A percentile compares a stretch with the other conserved stretches of the same genome.
These are phyloP conservation scores for Ammodytes dubius DNA, from an alignment of 2,113 vertebrate species.

Conservation along the genomic window DNA sequence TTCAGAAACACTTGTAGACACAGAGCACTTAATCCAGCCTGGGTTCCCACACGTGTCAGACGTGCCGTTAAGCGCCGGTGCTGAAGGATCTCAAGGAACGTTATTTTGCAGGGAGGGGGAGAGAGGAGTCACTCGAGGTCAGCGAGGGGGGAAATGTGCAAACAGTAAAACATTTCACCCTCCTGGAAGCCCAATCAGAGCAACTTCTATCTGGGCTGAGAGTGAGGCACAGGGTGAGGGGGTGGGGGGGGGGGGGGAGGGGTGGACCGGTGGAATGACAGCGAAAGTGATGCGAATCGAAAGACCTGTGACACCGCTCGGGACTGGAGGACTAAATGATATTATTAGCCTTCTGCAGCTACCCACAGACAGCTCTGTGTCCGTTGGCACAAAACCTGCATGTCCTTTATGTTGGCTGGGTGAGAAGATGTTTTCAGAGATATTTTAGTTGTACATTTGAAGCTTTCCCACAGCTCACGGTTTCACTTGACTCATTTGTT, in stretches of 20 bases:
- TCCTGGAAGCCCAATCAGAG: slow-evolving; percentile 69
- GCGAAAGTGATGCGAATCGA: slow-evolving; percentile 21
- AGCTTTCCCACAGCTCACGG: background rate
- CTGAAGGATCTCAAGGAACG: slow-evolving; percentile 79
- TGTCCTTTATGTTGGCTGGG: slow-evolving; percentile 5
- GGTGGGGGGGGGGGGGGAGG: background rate
- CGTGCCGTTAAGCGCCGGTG: slow-evolving; percentile 65
- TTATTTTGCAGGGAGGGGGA: slow-evolving; percentile 75
- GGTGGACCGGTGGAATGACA: slow-evolving; percentile 1
- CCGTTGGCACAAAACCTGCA: slow-evolving; percentile 20
- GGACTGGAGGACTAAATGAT: slow-evolving; percentile 13
- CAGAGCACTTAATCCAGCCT: slow-evolving; percentile 60
- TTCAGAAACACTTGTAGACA: slow-evolving; percentile 63
- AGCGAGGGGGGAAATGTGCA: slow-evolving; percentile 66
- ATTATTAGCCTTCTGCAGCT: slow-evolving; percentile 17
- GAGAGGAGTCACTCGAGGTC: slow-evolving; percentile 71
- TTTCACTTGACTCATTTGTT: slow-evolving; percentile 5
- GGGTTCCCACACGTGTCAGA: slow-evolving; percentile 71
- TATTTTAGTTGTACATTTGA: slow-evolving; percentile 8
- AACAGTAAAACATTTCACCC: slow-evolving; percentile 77
- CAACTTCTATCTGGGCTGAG: slow-evolving; percentile 32
- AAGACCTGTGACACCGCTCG: slow-evolving; percentile 18
- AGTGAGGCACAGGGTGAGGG: background rate
- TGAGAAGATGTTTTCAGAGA: slow-evolving; percentile 2
- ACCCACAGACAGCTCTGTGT: slow-evolving; percentile 10